Evolutionary conservation across 1,140 invertebrate species (phyloP), one percentile per base, ranked within the genome.

Genomic region (Eriosoma lanigerum): DNA sequence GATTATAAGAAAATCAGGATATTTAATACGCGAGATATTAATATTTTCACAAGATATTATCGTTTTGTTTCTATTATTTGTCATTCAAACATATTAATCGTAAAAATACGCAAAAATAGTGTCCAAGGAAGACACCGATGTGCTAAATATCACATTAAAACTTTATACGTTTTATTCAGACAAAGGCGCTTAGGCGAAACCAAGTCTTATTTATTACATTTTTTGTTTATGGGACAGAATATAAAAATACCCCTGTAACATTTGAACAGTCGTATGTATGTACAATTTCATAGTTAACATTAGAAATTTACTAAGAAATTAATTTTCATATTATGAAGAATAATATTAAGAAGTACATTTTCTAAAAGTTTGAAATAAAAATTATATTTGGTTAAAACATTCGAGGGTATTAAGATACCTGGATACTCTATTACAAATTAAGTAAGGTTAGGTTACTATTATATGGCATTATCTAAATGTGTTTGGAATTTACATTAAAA

Each of bases 181-280:
- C 72, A 56, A 56, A 56, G 72, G 50, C 72, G 72, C 72, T 75
- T 75, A 54, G 50, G 50, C 72, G 52, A 32, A 56, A 75, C 72
- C 50, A 75, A 75, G 72, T 75, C 72, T 75, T 75, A 54, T 54
- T 54, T 73, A 29, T 73, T 52, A 26, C 32, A 38, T 26, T 19
- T 48, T 70, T n/a, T 52, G 54, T 56, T 58, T 26, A 78, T 26
- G 75, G 75, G 75, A 78, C 56, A 78, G 56, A 78, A 78, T 78
- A 78, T 10, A 60, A 78, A 78, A 78, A 78, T 78, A 78, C 75
- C 75, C 75, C 75, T 78, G 75, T 78, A 78, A 78, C 17, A 60
- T 78, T 78, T 29, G 54, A 78, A 78, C 75, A 78, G 75, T 78
- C 75, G 75, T 62, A 62, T 48, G 15, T 76, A 76, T 60, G 19